Conservation (phyloP, 2,113 vertebrate genomes). For the Microtus richardsoni region DNA sequence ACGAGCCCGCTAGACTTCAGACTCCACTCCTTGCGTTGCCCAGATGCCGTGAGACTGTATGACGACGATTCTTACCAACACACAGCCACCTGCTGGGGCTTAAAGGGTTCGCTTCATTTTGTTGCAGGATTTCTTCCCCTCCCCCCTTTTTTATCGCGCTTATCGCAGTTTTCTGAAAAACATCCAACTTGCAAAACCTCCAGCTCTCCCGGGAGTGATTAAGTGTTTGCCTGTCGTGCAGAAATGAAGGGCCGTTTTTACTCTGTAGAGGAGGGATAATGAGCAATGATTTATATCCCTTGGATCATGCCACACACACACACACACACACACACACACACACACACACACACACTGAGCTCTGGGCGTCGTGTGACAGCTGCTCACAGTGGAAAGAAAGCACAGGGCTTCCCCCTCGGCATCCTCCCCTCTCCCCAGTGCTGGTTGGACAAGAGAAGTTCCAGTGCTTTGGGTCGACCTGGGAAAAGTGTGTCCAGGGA, state of each 20-base stretch:
- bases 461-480: not conserved
- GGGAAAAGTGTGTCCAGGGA: not conserved
- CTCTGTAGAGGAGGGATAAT: conserved; percentile 85
- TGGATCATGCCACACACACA: conserved; percentile 62
- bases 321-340: conserved; percentile 62
- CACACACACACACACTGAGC: conserved; percentile 55
- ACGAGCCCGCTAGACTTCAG: not conserved
- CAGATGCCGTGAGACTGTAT: not conserved
- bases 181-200: conserved; percentile 81
- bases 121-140: conserved; percentile 62
- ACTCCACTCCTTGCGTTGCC: not conserved
- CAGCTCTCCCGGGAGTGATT: conserved; percentile 81
- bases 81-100: not conserved
- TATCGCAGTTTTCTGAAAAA: conserved; percentile 82
- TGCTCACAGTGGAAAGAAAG: conserved; percentile 67
- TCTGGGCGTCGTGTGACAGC: conserved; percentile 73
- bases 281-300: conserved; percentile 88
- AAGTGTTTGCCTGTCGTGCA: conserved; percentile 81
- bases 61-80: not conserved
- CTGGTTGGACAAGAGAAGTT: not conserved
- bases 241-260: conserved; percentile 85
- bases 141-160: conserved; percentile 38
- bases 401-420: conserved; percentile 77
- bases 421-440: not conserved
- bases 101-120: conserved; percentile 62